Base-by-base conservation (phyloP, 2,113 vertebrate species). In the Penelope pileata region DNA sequence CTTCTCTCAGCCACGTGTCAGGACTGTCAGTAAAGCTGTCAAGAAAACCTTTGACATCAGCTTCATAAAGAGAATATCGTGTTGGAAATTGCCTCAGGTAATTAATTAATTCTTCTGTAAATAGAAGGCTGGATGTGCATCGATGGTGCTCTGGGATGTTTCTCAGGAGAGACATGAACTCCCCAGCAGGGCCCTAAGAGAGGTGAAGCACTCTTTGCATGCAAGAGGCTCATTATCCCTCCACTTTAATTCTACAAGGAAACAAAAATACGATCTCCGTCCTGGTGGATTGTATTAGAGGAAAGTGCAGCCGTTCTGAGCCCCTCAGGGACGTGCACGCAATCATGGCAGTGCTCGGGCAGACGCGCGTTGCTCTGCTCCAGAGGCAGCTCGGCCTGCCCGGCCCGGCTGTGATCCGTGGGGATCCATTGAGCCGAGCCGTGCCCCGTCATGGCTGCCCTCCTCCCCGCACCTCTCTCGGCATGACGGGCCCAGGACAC, bases 101-200 rank as follows among this genome's bases (percentile, higher is more conserved):
- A 91, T 75, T 90, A 95, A 94, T 94, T 83, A 96, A 86, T 93
- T 74, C 64, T 60, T 75, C 75, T 88, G 85, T 90, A 96, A 96
- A 72, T 6, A 84, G 81, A 75, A 91, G 58, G 79, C 77, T 91
- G 78, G 90, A 86, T 94, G 36, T 36, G 72, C 87, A 72, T 84
- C 92, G 60, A 1, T 51, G 72, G 58, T 56, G 84, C 91, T 77
- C 2, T 21, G 83, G 83, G 86, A 75, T 85, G 67, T 90, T 93
- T 73, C 86, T 92, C 74, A 43, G 36, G 77, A 86, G 77, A 59
- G 38, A 60, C 69, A 64, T 70, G 45, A 85, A n/a, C 54, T 70
- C 77, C 67, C 9, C 40, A 67, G 60, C 69, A 26, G 58, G 48
- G 40, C 69, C 45, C 16, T 34, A 78, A 3, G 6, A 43, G 66